Percentiles rank a stretch among this genome's conserved stretches.
phyloP scores from a whole-genome alignment of 2,888 invertebrate species.

The Eupeodes luniger region DNA sequence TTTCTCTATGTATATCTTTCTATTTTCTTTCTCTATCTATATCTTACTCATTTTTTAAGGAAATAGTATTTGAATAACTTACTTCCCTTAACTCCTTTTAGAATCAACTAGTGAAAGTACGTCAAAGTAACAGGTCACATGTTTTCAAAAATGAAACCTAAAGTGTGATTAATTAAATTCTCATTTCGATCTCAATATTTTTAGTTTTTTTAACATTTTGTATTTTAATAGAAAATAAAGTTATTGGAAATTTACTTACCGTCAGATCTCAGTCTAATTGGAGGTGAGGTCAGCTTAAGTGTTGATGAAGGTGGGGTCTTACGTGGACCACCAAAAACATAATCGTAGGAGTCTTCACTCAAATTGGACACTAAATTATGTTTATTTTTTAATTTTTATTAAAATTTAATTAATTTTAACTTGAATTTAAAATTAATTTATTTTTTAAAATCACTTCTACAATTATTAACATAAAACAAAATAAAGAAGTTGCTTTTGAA shows the following conservation, averaged over 20 bases:
- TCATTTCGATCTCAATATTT: no score
- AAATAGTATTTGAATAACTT: no score
- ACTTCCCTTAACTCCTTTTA: no score
- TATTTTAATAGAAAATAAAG: no score
- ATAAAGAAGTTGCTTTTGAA: constrained; percentile 50
- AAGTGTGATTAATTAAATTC: no score
- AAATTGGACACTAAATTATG: constrained; percentile 84
- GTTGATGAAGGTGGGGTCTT: constrained; percentile 84
- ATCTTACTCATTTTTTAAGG: no score
- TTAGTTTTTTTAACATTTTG: no score
- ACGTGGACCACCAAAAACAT: constrained; percentile 85
- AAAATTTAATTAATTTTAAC: constrained; percentile 2
- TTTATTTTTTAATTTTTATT: constrained; percentile 44
- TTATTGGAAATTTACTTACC: constrained; percentile 78
- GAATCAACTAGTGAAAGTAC: no score
- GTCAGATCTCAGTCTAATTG: constrained; percentile 84
- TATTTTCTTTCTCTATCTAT: no score
- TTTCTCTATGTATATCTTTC: no score
- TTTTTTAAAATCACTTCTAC: constrained; percentile 38
- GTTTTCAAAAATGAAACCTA: no score
- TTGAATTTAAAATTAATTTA: neutral
- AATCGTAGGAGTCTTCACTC: constrained; percentile 85
- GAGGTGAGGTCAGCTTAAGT: constrained; percentile 85
- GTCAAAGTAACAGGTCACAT: no score
- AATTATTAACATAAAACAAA: constrained; percentile 50